Evolutionary conservation across 2,888 invertebrate species (phyloP), one percentile per base, ranked within the genome.

Genomic region (Euplagia quadripunctaria): DNA sequence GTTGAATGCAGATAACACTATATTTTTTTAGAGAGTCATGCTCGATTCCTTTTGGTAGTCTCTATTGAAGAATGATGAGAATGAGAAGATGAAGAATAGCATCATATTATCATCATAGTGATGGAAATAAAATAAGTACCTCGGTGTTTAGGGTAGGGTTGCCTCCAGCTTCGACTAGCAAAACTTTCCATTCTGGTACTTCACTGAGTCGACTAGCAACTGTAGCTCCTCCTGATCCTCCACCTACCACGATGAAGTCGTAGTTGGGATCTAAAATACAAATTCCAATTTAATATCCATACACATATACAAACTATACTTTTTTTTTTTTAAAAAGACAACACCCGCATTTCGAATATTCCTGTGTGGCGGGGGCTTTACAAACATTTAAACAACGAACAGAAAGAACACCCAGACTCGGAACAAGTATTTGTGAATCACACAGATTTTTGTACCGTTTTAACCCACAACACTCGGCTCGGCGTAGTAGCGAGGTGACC

Each of bases 181-280:
- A 88, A 0, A 97, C 96, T 76, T 92, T 96, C 97, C 97, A 97
- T 42, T 94, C 89, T 0, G 96, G 92, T 71, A 96, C 92, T 84
- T 97, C 97, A 64, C 96, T 96, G 0, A 97, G 89, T 52, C 97
- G 92, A 82, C 96, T 97, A 0, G 96, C 97, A 0, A 97, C 85
- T 6, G 97, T 97, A 1, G 96, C 95, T 1, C 97, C 97, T 0
- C 97, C 97, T 0, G 97, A 97, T 0, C 97, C 97, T 0, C 96
- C 97, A 0, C 97, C 97, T 7, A 97, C 94, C 43, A 97, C 94
- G 41, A 97, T 91, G 84, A 97, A 97, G 82, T 97, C 97, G 81
- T 97, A 97, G 78, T 96, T 96, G 4, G 93, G 92, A 82, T 93
- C 93, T 92, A 83, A 42, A 89, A 91, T 46, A 6, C 12, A n/a